Conservation (phyloP, 2,797 vertebrate species). For the Rhinophrynus dorsalis region DNA sequence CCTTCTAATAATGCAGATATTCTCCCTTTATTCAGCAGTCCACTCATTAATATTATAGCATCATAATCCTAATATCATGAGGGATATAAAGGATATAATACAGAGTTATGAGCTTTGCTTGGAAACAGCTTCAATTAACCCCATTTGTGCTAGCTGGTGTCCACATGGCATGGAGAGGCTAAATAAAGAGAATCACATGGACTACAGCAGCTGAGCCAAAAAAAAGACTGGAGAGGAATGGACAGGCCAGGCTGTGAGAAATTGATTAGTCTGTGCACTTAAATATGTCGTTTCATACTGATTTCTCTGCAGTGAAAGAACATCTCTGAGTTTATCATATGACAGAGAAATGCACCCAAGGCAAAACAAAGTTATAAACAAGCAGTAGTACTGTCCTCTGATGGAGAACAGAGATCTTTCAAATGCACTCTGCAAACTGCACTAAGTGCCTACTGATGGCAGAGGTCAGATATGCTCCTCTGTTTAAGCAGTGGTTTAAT, state of each 20-base stretch:
- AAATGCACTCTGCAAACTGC: too few relatives aligned
- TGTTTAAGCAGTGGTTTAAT: too few relatives aligned
- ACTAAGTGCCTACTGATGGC: too few relatives aligned
- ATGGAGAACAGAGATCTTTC: too few relatives aligned
- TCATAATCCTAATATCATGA: too few relatives aligned
- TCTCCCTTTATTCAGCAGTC: too few relatives aligned
- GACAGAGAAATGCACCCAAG: background rate
- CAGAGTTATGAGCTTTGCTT: background rate
- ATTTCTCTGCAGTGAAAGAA: slow-evolving; percentile 6
- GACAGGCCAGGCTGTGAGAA: slow-evolving; percentile 32
- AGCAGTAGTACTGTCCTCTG: background rate
- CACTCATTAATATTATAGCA: too few relatives aligned
- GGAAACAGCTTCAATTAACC: slow-evolving; percentile 25
- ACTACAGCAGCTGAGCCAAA: slow-evolving; percentile 31
- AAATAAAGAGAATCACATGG: slow-evolving; percentile 38
- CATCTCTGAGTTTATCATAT: background rate
- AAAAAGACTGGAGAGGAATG: slow-evolving; percentile 23
- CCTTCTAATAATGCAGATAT: too few relatives aligned
- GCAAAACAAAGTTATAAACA: background rate
- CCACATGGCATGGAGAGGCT: slow-evolving; percentile 2
- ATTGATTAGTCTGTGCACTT: slow-evolving; percentile 41
- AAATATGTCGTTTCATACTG: slow-evolving; percentile 31
- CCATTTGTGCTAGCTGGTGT: background rate
- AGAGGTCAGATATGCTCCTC: too few relatives aligned
- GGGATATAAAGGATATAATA: too few relatives aligned